Percentiles rank a stretch among this genome's conserved stretches.
Conservation (phyloP, 2,888 invertebrate genomes). For the Leistus spinibarbis region DNA sequence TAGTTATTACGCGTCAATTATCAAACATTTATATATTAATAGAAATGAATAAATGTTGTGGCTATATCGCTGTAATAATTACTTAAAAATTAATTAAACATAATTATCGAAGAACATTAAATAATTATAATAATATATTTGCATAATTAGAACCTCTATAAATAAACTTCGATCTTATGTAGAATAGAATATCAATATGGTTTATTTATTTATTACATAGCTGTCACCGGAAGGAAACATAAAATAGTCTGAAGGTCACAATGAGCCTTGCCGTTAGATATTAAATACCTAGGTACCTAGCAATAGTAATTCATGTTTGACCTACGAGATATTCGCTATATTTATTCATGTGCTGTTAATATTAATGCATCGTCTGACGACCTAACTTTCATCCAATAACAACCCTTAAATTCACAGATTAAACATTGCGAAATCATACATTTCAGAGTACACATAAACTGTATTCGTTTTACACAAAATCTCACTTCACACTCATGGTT, state of each 20-base stretch:
- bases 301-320: neutral
- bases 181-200: too few species aligned
- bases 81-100: too few species aligned
- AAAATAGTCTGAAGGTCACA: neutral
- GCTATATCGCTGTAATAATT: too few species aligned
- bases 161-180: neutral
- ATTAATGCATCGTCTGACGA: slow-evolving; percentile 16
- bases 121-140: too few species aligned
- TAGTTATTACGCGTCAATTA: neutral
- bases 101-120: too few species aligned
- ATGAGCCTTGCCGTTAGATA: neutral
- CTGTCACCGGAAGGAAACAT: slow-evolving; percentile 1
- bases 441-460: neutral
- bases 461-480: neutral
- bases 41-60: too few species aligned
- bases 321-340: neutral
- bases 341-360: slow-evolving; percentile 34
- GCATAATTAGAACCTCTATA: neutral
- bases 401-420: neutral
- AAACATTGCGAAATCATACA: neutral
- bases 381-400: neutral
- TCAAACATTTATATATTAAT: neutral
- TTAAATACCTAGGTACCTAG: neutral
- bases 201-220: neutral
- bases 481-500: too few species aligned